These are phyloP conservation scores for Australoheros scitulus DNA, from an alignment of 2,113 vertebrate genomes.

Conservation along the genomic window DNA sequence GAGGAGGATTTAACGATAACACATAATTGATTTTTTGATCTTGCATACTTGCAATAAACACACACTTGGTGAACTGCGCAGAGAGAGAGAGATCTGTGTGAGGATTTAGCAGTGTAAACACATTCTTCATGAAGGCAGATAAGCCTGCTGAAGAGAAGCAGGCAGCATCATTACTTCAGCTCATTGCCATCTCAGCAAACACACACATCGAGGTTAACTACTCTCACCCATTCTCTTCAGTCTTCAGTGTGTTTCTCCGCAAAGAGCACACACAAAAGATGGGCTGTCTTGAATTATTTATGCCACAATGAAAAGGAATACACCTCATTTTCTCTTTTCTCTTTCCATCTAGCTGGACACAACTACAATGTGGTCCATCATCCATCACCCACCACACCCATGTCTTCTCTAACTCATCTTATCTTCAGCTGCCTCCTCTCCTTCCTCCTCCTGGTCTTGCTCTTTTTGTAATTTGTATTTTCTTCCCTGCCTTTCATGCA, in stretches of 20 bases:
- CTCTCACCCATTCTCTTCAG: constrained; percentile 17
- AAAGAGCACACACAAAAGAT: background rate
- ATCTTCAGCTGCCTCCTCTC: background rate
- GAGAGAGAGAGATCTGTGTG: constrained; percentile 29
- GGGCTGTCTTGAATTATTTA: constrained; percentile 10
- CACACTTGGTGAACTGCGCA: constrained; percentile 20
- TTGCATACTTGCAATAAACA: constrained; percentile 1
- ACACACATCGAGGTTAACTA: constrained; percentile 30
- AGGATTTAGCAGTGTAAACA: constrained; percentile 40
- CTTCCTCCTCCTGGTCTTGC: background rate
- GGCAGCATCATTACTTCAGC: constrained; percentile 13
- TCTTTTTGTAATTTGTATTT: constrained; percentile 18
- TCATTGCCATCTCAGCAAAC: constrained; percentile 9
- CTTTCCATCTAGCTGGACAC: background rate
- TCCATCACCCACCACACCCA: constrained; percentile 25
- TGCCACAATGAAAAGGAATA: constrained; percentile 1
- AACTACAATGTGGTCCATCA: constrained; percentile 2
- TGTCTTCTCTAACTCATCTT: constrained; percentile 17
- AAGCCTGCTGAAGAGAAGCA: background rate
- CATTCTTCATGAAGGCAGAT: constrained; percentile 38
- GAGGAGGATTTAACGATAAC: constrained; percentile 12
- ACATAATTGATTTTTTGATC: constrained; percentile 25
- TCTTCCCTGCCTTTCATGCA: background rate
- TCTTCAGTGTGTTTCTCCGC: background rate
- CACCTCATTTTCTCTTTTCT: background rate